These are phyloP conservation scores for Nanorana parkeri DNA, from an alignment of 2,113 vertebrate genomes.

Conservation along the genomic window DNA sequence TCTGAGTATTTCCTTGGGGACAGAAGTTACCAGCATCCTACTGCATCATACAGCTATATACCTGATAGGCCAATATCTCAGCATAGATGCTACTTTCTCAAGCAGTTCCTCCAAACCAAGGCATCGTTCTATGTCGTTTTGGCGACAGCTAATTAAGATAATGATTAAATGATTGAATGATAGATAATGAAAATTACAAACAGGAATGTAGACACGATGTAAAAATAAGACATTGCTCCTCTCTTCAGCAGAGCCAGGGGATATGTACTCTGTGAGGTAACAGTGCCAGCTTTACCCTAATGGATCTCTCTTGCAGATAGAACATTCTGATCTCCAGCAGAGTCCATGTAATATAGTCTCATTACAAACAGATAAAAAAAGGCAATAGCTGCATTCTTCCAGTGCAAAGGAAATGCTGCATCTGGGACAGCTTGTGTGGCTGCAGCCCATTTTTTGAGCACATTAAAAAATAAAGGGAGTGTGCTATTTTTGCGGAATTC, in stretches of 20 bases:
- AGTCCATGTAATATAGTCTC: slow-evolving; percentile 52
- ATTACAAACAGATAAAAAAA: slow-evolving; percentile 59
- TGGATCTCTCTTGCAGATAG: slow-evolving; percentile 52
- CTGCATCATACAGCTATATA: slow-evolving; percentile 12
- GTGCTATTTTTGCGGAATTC: slow-evolving; percentile 59
- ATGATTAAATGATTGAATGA: background rate
- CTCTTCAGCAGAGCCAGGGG: slow-evolving; percentile 1
- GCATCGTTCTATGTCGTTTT: slow-evolving; percentile 20
- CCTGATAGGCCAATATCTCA: slow-evolving; percentile 23
- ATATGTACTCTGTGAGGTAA: slow-evolving; percentile 57
- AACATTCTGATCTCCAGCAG: slow-evolving; percentile 58
- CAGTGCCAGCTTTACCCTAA: slow-evolving; percentile 34
- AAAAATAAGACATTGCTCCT: background rate
- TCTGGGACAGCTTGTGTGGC: slow-evolving; percentile 2
- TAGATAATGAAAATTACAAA: background rate
- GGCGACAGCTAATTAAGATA: slow-evolving; percentile 27
- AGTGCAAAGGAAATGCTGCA: slow-evolving; percentile 55
- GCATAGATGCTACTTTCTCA: slow-evolving; percentile 4
- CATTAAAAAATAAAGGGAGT: slow-evolving; percentile 47
- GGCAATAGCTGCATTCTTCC: slow-evolving; percentile 59
- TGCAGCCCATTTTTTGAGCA: slow-evolving; percentile 45
- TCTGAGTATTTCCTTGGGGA: background rate
- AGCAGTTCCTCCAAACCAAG: background rate
- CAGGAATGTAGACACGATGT: background rate
- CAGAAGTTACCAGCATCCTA: slow-evolving; percentile 10